These are phyloP conservation scores for Serinus canaria DNA, from an alignment of 2,113 vertebrate genomes.

Conservation along the genomic window DNA sequence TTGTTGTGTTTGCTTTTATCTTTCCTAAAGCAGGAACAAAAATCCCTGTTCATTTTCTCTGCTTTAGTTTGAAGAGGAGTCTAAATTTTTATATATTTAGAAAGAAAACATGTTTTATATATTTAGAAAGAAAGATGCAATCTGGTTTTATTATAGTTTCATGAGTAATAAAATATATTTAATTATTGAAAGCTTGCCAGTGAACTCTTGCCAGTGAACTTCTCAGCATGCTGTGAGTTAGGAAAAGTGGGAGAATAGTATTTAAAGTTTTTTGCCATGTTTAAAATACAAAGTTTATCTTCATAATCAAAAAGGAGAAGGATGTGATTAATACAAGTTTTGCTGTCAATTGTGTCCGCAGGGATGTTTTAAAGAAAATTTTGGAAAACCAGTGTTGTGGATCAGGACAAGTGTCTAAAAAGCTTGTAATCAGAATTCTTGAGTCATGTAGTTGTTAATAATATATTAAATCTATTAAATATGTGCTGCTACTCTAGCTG, in stretches of 20 bases:
- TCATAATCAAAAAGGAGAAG: background rate
- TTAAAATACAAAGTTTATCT: conserved; percentile 3
- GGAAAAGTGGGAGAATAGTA: background rate
- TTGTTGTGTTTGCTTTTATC: background rate
- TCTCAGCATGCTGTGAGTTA: background rate
- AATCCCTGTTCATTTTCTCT: background rate
- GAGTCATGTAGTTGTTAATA: background rate
- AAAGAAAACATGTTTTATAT: background rate
- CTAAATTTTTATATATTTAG: background rate
- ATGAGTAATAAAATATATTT: conserved; percentile 3
- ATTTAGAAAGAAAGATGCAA: background rate
- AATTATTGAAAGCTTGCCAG: background rate
- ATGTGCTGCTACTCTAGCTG: background rate
- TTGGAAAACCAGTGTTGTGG: background rate
- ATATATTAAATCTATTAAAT: background rate
- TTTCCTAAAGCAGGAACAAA: background rate
- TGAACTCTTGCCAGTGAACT: conserved; percentile 5
- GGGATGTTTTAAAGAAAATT: background rate
- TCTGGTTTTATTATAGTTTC: conserved; percentile 18
- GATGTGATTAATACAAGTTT: background rate
- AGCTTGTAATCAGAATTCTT: background rate
- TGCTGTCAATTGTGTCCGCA: background rate
- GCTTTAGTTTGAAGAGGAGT: background rate
- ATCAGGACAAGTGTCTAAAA: background rate
- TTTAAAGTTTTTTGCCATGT: background rate